A percentile compares a stretch with the other conserved stretches of the same genome.
Conservation (phyloP, 2,113 vertebrate genomes). For the Struthidea cinerea region DNA sequence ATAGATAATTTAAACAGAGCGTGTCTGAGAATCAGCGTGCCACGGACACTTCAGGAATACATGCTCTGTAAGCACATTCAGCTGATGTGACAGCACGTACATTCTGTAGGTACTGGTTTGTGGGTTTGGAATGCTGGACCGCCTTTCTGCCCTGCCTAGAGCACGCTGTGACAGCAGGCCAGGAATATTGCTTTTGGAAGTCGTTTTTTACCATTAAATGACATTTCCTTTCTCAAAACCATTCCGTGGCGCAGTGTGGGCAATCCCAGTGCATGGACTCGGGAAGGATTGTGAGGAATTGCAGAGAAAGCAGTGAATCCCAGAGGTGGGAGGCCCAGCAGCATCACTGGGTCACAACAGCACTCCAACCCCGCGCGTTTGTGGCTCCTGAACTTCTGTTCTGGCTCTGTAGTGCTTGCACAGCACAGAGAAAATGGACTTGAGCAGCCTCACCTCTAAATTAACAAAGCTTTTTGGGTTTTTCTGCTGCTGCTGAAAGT, state of each 20-base stretch:
- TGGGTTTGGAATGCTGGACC: neutral
- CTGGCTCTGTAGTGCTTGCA: neutral
- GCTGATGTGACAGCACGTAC: neutral
- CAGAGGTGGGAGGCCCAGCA: neutral
- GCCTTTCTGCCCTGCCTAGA: neutral
- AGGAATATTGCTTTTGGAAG: neutral
- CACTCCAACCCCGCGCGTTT: neutral
- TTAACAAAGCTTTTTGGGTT: neutral
- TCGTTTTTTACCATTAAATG: neutral
- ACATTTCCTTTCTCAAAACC: neutral
- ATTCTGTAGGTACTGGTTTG: neutral
- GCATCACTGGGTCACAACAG: neutral
- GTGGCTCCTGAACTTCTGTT: neutral
- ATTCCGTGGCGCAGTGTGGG: neutral
- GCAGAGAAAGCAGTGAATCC: neutral
- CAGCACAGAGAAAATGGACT: neutral
- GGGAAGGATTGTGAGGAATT: neutral
- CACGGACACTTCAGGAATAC: neutral
- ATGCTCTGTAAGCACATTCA: neutral
- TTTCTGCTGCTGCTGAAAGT: neutral
- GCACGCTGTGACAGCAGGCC: neutral
- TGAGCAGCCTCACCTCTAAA: neutral
- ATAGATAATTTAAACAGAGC: neutral
- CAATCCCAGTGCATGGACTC: neutral
- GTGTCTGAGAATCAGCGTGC: neutral